Base-by-base conservation (phyloP, 2,888 invertebrate species). In the Melanotus villosus region DNA sequence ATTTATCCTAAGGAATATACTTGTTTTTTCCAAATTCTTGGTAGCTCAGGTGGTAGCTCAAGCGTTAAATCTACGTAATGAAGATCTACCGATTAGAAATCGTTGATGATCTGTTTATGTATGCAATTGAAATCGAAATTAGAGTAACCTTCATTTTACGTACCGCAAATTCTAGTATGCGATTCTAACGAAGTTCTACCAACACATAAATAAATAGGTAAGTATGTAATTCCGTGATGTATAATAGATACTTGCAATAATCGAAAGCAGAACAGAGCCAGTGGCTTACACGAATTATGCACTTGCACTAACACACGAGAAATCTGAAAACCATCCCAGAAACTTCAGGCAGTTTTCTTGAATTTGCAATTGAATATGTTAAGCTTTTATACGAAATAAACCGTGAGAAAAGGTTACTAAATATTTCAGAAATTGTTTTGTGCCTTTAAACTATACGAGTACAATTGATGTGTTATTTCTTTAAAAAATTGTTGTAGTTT, bases 211-310 rank as follows among this genome's bases (percentile, higher is more conserved):
- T 30, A 50, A 50, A 30, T 50, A 30, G 30, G 50, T 50, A 50
- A 50, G n/a, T 50, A 18, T 52, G 52, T n/a, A 18, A 52, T 18
- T 10, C 18, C 52, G 52, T 52, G 52, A 32, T 6, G 12, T 14
- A 3, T 18, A 32, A 32, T 52, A n/a, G 30, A 45, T 47, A 50
- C 23, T 14, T 26, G 19, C 12, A 23, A 56, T 34, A 56, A 56
- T 56, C 19, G 45, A 56, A 56, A 56, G 7, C 56, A 41, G 64
- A 23, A 64, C 64, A 56, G 41, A 32, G 54, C 64, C 45, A 30
- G 41, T 64, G 64, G 64, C 54, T 41, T 41, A 32, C 43, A 62
- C 62, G 62, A 62, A 50, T 34, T 62, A 14, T 62, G 36, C 26
- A 34, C 43, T 54, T 56, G 54, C 23, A 3, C 34, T 26, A 38